Percentiles rank a stretch among this genome's conserved stretches.
These are phyloP conservation scores for Ruditapes philippinarum DNA, from an alignment of 1,140 invertebrate species.

Conservation along the genomic window DNA sequence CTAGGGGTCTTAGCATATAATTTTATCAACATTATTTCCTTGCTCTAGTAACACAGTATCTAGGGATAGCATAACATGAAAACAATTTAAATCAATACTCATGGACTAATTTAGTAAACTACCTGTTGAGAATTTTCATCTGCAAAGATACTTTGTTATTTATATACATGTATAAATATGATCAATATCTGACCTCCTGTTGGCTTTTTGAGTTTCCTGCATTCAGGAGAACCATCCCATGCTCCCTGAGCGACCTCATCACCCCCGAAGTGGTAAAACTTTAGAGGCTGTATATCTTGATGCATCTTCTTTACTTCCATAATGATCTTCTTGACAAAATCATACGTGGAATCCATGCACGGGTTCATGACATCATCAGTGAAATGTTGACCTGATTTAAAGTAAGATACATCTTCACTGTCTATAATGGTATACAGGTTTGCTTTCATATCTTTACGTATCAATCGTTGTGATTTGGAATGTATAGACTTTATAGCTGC, in stretches of 20 bases:
- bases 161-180: not conserved
- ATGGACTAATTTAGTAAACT: too few species aligned
- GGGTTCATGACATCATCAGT: constrained; percentile 81
- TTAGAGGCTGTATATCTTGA: constrained; percentile 73
- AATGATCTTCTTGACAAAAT: constrained; percentile 70
- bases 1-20: too few species aligned
- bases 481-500: constrained; percentile 83
- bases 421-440: constrained; percentile 71
- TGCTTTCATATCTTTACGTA: constrained; percentile 20
- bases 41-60: too few species aligned
- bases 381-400: constrained; percentile 77
- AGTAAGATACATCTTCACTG: constrained; percentile 58
- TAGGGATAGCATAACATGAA: too few species aligned
- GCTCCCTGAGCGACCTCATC: constrained; percentile 82
- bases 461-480: constrained; percentile 47
- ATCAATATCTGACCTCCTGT: not conserved
- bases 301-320: constrained; percentile 74
- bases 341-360: constrained; percentile 80
- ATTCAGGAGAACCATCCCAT: constrained; percentile 77
- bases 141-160: too few species aligned
- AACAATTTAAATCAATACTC: too few species aligned
- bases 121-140: too few species aligned
- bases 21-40: too few species aligned
- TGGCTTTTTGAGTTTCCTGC: constrained; percentile 58
- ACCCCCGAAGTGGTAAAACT: constrained; percentile 82